Conservation (phyloP, 2,888 invertebrate species). For the Dryococelus australis region DNA sequence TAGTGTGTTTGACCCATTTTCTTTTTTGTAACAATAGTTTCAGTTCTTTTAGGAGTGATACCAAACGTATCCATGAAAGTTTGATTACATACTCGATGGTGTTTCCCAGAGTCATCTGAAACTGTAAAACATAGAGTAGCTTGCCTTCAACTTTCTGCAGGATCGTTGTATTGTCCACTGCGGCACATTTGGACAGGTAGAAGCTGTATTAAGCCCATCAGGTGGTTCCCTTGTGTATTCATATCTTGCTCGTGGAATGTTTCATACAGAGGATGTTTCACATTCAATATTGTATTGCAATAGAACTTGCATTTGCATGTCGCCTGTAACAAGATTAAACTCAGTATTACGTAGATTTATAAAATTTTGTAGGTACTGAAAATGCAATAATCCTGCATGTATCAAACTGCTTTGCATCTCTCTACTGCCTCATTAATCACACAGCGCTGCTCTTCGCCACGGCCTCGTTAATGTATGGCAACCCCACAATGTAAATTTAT, state of each 20-base stretch:
- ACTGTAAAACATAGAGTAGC: neutral
- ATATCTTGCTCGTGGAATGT: too few relatives aligned
- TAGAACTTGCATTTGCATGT: neutral
- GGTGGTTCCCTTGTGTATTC: neutral
- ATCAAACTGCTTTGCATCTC: neutral
- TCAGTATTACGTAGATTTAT: neutral
- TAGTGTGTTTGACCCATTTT: neutral
- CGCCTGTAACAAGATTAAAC: neutral
- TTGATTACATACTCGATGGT: neutral
- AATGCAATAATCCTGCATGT: neutral
- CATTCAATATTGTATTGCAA: neutral
- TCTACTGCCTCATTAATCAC: too few relatives aligned
- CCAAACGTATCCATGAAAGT: neutral
- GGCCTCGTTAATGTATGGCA: too few relatives aligned
- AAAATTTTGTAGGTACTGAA: neutral
- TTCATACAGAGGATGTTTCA: too few relatives aligned
- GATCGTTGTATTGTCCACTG: too few relatives aligned
- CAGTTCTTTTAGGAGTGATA: neutral
- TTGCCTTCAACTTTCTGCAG: slow-evolving; percentile 18
- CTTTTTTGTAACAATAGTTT: neutral
- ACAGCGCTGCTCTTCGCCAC: too few relatives aligned
- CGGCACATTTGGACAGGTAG: neutral
- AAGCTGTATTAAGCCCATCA: neutral
- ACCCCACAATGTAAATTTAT: too few relatives aligned
- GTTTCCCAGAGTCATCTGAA: neutral